Evolutionary conservation across 2,113 vertebrate genomes (phyloP), one percentile per base, ranked within the genome.

Genomic region (Tupaia tana): DNA sequence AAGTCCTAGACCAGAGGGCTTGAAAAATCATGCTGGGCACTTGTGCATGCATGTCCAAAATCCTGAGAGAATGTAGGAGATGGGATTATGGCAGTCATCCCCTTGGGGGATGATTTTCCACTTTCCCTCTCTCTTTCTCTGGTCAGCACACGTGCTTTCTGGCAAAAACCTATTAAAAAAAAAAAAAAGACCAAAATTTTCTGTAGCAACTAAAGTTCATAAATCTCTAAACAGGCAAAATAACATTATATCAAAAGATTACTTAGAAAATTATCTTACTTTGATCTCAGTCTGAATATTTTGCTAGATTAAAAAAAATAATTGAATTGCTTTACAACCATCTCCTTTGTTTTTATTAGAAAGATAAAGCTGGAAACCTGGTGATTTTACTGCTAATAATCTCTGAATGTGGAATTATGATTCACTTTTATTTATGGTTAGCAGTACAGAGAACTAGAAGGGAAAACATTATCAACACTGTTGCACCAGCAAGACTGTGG

Each of bases 311-410:
- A 61, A 63, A 74, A 34, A 71, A 52, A 80, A n/a, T 77, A 89
- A 81, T 7, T 86, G n/a, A 91, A 86, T 83, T 86, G 11, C 29
- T 43, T 43, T 69, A 24, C 2, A 74, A 82, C 15, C 31, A 66
- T 2, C 14, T 70, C 29, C 7, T 71, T 91, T 94, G 81, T 54
- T 95, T 90, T 95, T 89, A 90, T 86, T 79, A 88, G 64, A 71
- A 92, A 93, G 54, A 75, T 1, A 93, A 73, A 96, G 54, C 54
- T 78, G 69, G 70, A 74, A 66, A 69, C 8, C 66, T 56, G 56
- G 25, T 74, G 74, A 80, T 71, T 77, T 77, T 59, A 67, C 14
- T 73, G 27, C 29, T 78, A 19, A 14, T 73, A n/a, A 59, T 66
- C 73, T 87, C 34, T 74, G 31, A 64, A 63, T 27, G 12, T 29